These are phyloP conservation scores for Halocaridina rubra DNA, from an alignment of 2,888 invertebrate genomes.

Conservation along the genomic window DNA sequence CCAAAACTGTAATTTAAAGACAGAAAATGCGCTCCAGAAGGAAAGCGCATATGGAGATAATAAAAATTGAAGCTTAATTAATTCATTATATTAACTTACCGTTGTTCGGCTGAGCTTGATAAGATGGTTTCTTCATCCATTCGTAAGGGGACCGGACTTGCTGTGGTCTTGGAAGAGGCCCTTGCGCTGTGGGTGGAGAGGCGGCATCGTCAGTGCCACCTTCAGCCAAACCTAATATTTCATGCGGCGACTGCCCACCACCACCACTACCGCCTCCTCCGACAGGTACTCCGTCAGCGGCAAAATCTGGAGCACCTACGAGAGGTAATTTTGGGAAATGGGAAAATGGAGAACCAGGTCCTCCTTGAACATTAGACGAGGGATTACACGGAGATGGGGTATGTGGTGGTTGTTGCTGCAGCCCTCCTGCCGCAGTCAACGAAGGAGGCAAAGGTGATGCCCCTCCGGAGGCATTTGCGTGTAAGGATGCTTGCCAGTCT, in stretches of 20 bases:
- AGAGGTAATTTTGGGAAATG: background rate
- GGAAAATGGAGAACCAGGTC: constrained; percentile 28
- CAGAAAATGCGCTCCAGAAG: too few relatives aligned
- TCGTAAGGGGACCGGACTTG: constrained; percentile 86
- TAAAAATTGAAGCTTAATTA: too few relatives aligned
- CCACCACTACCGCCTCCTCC: background rate
- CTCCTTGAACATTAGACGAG: background rate
- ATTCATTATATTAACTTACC: too few relatives aligned
- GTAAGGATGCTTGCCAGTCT: constrained; percentile 38
- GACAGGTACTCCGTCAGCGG: constrained; percentile 24
- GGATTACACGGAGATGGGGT: constrained; percentile 44
- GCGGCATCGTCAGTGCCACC: constrained; percentile 19
- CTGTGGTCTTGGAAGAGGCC: constrained; percentile 76
- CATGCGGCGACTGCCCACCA: constrained; percentile 36
- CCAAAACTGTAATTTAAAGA: too few relatives aligned
- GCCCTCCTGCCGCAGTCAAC: background rate
- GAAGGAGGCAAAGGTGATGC: constrained; percentile 41
- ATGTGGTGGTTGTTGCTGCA: constrained; percentile 39
- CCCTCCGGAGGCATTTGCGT: constrained; percentile 25
- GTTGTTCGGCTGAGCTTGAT: constrained; percentile 32
- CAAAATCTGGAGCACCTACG: background rate
- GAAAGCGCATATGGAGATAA: too few relatives aligned
- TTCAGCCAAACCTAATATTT: background rate
- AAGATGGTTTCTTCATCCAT: constrained; percentile 87
- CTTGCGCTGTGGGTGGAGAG: constrained; percentile 68